A percentile compares a stretch with the other conserved stretches of the same genome.
Conservation (phyloP, 2,888 invertebrate genomes). For the Malthinus seriepunctatus region DNA sequence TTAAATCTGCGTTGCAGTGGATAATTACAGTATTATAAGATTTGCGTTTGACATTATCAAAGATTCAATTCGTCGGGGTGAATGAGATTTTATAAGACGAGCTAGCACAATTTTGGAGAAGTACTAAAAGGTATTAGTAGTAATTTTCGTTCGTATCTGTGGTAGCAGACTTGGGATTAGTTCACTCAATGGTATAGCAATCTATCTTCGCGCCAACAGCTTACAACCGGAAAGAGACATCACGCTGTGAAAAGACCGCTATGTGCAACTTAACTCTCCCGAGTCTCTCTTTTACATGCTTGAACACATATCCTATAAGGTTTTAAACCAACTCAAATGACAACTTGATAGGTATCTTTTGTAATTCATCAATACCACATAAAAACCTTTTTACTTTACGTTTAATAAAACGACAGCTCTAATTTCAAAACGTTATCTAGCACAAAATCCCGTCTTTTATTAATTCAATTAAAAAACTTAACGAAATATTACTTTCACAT, state of each 20-base stretch:
- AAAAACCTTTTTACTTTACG: slow-evolving; percentile 10
- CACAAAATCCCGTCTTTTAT: background rate
- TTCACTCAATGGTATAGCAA: slow-evolving; percentile 50
- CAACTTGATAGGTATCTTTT: slow-evolving; percentile 28
- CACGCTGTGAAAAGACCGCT: slow-evolving; percentile 42
- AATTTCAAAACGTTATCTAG: background rate
- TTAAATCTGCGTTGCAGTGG: slow-evolving; percentile 21
- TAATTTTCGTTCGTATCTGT: slow-evolving; percentile 49
- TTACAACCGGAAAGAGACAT: slow-evolving; percentile 49
- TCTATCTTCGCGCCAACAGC: slow-evolving; percentile 51
- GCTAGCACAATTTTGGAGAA: slow-evolving; percentile 32
- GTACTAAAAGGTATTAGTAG: slow-evolving; percentile 43
- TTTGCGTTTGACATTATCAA: slow-evolving; percentile 21
- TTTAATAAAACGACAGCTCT: background rate
- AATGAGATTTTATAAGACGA: slow-evolving; percentile 32
- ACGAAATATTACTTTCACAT: no score
- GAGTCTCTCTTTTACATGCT: slow-evolving; percentile 36
- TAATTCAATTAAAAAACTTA: no score
- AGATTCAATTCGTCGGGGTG: slow-evolving; percentile 32
- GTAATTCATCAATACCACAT: slow-evolving; percentile 20
- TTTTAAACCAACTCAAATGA: slow-evolving; percentile 28
- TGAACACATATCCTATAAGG: slow-evolving; percentile 35
- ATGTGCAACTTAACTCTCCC: slow-evolving; percentile 33
- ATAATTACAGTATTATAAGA: slow-evolving; percentile 21
- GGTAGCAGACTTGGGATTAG: slow-evolving; percentile 47